Evolutionary conservation across 1,140 invertebrate species (phyloP), one percentile per base, ranked within the genome.

Genomic region (Leguminivora glycinivorella): DNA sequence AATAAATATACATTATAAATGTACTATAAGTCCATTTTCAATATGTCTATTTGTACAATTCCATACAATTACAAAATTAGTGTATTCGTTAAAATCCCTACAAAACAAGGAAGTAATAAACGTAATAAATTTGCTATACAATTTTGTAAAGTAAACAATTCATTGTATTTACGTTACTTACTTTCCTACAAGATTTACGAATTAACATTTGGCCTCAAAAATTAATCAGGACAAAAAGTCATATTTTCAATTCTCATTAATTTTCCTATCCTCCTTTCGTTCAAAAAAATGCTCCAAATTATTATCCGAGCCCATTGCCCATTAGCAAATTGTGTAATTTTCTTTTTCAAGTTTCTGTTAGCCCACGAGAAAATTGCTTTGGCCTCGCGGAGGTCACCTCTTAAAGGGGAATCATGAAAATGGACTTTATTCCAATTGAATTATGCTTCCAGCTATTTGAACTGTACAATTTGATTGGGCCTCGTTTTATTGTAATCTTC

Each of bases 271-370:
- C 75, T 75, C 77, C 73, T 74, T 72, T 74, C 67, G 77, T 75
- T 72, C 75, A 17, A 76, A 85, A 83, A 85, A 83, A 80, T 75
- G 76, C 70, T 72, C 83, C 83, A 78, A 85, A 86, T 83, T 83
- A 85, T 85, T 82, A 86, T 86, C 76, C 83, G 74, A 76, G 75
- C 74, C 80, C n/a, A n/a, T 72, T 78, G 70, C 74, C 87, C 82
- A 89, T 87, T 87, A 89, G 79, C 85, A 82, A 86, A 89, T 89
- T 87, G 87, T 86, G 83, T 88, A 87, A 89, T 88, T 89, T 88
- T 89, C 84, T 81, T 89, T 88, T 87, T 84, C 82, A 83, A 87
- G 80, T 84, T 84, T 85, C 81, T 83, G 79, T 88, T 82, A 79
- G 80, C 74, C 80, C 77, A 83, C 81, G 78, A 85, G 81, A 79